phyloP scores from a whole-genome alignment of 2,888 invertebrate species.

The Heliothis peltigera region DNA sequence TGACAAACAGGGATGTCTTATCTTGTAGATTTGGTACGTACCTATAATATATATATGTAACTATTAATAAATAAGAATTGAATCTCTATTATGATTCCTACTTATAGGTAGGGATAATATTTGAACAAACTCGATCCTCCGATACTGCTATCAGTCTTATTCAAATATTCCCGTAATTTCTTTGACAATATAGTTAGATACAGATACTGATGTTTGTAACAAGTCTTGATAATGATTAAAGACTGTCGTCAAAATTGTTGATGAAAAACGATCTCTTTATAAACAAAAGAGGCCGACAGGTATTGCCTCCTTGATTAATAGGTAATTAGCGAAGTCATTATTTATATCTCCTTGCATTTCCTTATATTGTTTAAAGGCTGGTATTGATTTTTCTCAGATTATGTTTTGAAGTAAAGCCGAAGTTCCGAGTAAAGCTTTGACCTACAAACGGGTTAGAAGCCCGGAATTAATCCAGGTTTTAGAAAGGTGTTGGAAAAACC shows the following conservation, averaged over 20 bases:
- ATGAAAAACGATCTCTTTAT: conserved; percentile 57
- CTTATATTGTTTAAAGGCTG: conserved; percentile 28
- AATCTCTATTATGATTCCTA: conserved; percentile 9
- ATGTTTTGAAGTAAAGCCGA: background rate
- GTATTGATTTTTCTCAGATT: conserved; percentile 1
- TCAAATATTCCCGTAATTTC: background rate
- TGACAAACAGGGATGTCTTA: conserved; percentile 3
- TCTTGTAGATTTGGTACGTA: background rate
- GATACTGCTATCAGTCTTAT: background rate
- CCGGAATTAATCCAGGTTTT: conserved; percentile 31
- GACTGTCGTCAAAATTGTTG: conserved; percentile 54
- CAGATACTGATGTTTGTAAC: background rate
- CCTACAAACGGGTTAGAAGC: conserved; percentile 23
- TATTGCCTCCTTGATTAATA: conserved; percentile 60
- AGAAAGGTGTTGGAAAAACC: conserved; percentile 18
- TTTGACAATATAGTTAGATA: background rate
- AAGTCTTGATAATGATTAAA: conserved; percentile 43
- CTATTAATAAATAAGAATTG: too few relatives aligned
- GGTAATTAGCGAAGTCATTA: conserved; percentile 55
- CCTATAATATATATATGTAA: too few relatives aligned
- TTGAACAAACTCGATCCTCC: background rate
- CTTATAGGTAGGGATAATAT: background rate
- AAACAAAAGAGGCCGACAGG: conserved; percentile 54
- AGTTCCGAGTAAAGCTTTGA: conserved; percentile 20
- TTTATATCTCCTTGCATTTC: conserved; percentile 39